These are phyloP conservation scores for Alethe castanea DNA, from an alignment of 2,113 vertebrate species.

Conservation along the genomic window DNA sequence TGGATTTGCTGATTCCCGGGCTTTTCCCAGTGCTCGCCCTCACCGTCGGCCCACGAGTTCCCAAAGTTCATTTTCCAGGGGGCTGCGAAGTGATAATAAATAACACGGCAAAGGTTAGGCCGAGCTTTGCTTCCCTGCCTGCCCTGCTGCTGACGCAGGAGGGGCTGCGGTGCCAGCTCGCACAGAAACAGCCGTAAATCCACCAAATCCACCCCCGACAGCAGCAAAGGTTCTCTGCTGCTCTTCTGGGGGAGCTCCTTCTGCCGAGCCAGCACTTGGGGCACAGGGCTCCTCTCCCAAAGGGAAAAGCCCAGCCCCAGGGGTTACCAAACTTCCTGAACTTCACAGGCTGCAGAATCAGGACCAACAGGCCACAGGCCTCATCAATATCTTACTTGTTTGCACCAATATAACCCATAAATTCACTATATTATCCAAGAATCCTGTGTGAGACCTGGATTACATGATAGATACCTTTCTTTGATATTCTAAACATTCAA, in stretches of 20 bases:
- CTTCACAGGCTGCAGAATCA: neutral
- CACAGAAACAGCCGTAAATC: neutral
- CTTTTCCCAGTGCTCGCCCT: conserved; percentile 26
- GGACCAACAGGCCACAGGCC: neutral
- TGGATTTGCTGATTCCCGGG: conserved; percentile 60
- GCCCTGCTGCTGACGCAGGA: neutral
- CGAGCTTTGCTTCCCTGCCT: neutral
- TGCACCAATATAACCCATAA: neutral
- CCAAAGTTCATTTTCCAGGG: conserved; percentile 38
- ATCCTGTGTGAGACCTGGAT: neutral
- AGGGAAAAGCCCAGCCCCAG: neutral
- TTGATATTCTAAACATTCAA: neutral
- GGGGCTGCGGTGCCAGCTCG: neutral
- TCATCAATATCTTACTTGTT: neutral
- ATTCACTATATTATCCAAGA: neutral
- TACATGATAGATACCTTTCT: neutral
- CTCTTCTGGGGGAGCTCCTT: neutral
- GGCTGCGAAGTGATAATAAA: conserved; percentile 36
- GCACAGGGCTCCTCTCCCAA: neutral
- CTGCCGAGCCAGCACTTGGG: neutral
- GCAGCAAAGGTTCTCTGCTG: neutral
- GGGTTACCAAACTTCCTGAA: neutral
- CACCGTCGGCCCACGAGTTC: neutral
- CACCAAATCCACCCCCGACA: neutral
- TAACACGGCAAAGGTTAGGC: neutral